phyloP scores from a whole-genome alignment of 2,113 vertebrate species.

The Hoplias malabaricus region DNA sequence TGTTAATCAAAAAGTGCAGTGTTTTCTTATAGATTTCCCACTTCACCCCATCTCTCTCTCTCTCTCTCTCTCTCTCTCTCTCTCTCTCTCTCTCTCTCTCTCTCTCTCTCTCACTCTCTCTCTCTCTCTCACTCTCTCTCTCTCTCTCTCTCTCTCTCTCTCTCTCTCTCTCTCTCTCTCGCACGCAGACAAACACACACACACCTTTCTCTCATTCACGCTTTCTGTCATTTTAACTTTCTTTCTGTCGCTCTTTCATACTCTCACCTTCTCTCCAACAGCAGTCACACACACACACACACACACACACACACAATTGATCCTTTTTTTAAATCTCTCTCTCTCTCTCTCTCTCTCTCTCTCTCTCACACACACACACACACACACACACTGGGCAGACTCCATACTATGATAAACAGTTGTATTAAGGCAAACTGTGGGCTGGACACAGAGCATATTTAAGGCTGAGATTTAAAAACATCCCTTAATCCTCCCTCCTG shows the following conservation, averaged over 20 bases:
- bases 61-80: background rate
- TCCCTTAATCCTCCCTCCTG: too few relatives aligned
- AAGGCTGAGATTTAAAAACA: too few relatives aligned
- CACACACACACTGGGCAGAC: too few relatives aligned
- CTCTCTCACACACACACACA: too few relatives aligned
- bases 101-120: too few relatives aligned
- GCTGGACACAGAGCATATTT: background rate
- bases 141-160: too few relatives aligned
- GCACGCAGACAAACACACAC: too few relatives aligned
- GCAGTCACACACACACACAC: too few relatives aligned
- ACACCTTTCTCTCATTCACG: background rate
- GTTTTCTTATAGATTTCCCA: background rate
- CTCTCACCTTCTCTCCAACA: background rate
- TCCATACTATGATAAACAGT: background rate
- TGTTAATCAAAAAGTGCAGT: conserved; percentile 17
- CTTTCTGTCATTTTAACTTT: too few relatives aligned
- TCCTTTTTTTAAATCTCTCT: too few relatives aligned
- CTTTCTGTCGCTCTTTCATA: background rate
- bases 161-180: background rate
- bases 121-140: too few relatives aligned
- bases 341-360: background rate
- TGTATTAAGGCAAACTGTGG: background rate
- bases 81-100: background rate
- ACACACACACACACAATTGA: too few relatives aligned
- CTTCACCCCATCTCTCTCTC: background rate